Evolutionary conservation across 2,888 invertebrate genomes (phyloP), one percentile per base, ranked within the genome.

Genomic region (Ashinkailepas kermadecensis): DNA sequence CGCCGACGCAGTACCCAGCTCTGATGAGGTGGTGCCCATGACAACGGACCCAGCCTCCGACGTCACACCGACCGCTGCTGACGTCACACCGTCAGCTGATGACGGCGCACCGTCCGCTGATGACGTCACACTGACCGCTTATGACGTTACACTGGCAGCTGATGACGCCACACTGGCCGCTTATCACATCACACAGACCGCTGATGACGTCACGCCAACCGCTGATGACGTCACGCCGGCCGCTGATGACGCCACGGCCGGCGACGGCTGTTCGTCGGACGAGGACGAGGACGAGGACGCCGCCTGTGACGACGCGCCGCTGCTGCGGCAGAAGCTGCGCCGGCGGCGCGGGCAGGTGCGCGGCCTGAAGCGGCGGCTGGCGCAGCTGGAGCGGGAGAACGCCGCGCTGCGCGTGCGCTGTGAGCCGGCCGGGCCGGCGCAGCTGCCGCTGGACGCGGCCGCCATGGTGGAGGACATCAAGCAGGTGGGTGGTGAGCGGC

Each of bases 381-480:
- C 39, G 18, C 54, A 54, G 74, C 74, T 74, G 18, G 15, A 54
- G 74, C 39, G 74, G 7, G 18, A 54, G 54, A 39, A 54, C 54
- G 54, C 74, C 54, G 54, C 74, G 0, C 18, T 54, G 74, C 39
- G 39, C 54, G 23, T 54, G 54, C 54, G 54, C 74, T 6, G 74
- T 54, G 74, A 74, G 23, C 54, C 54, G 18, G 90, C 58, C 15
- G 15, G 7, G 54, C 12, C 13, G 25, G 4, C 9, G 70, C 15
- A 25, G 11, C 23, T 8, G 54, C 12, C n/a, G 78, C 4, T 21
- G 2, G 78, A 78, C 58, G 58, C 78, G 78, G 58, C 78, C 12
- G 58, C 57, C 78, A 18, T 78, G 23, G 78, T 78, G 78, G 78
- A 57, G 23, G 78, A 78, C n/a, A 78, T 78, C 58, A 78, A 57